These are phyloP conservation scores for Paratrypauchen microcephalus DNA, from an alignment of 2,797 vertebrate genomes.

Conservation along the genomic window DNA sequence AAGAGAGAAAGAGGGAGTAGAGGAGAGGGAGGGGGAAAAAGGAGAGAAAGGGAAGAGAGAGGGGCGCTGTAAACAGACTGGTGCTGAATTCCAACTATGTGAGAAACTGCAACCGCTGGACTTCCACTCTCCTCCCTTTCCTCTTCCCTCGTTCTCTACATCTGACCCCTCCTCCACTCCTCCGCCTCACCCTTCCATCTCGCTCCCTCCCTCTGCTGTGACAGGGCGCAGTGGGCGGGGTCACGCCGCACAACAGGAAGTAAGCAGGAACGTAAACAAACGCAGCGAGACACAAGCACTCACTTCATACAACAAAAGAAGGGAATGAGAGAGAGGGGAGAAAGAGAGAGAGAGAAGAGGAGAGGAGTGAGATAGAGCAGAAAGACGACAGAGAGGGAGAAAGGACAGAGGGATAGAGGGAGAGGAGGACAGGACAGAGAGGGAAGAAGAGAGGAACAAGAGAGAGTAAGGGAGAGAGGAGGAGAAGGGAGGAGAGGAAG, in stretches of 20 bases:
- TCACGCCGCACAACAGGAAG: slow-evolving; percentile 65
- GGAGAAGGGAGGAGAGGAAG: background rate
- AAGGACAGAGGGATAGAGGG: too few species aligned
- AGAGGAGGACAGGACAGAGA: too few species aligned
- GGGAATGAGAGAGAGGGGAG: too few species aligned
- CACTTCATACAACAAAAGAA: background rate
- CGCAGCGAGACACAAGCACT: slow-evolving; percentile 49
- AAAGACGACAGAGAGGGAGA: too few species aligned
- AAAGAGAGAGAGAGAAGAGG: too few species aligned
- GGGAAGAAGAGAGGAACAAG: too few species aligned
- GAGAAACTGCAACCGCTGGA: slow-evolving; percentile 71
- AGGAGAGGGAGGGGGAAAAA: too few species aligned
- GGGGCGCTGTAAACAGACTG: slow-evolving; percentile 69
- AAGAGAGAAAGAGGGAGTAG: background rate
- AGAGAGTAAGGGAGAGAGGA: too few species aligned
- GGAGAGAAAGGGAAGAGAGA: background rate
- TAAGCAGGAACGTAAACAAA: slow-evolving; percentile 68
- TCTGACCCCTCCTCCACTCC: background rate
- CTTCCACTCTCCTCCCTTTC: slow-evolving; percentile 13
- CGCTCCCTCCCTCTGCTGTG: slow-evolving; percentile 22
- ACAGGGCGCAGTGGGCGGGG: slow-evolving; percentile 57
- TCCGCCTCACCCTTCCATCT: background rate
- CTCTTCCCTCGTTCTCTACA: slow-evolving; percentile 17
- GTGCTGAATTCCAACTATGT: slow-evolving; percentile 78
- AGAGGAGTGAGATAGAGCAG: too few species aligned